Percentiles rank a stretch among this genome's conserved stretches.
phyloP scores from a whole-genome alignment of 2,888 invertebrate genomes.

The Perithous albicinctus region DNA sequence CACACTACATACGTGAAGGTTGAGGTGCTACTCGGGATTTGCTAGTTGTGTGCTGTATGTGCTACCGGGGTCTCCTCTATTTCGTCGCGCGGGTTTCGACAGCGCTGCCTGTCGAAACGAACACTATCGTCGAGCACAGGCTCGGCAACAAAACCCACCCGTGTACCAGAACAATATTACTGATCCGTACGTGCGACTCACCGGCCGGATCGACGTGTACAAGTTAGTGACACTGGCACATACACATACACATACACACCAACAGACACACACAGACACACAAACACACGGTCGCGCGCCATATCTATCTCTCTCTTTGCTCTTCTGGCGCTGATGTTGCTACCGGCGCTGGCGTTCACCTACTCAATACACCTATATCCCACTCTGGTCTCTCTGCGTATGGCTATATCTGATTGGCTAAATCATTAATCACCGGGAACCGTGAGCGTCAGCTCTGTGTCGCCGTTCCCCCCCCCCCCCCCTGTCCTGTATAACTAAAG shows the following conservation, averaged over 20 bases:
- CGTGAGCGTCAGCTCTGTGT: conserved; percentile 77
- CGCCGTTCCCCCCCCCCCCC: conserved; percentile 40
- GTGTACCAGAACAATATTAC: conserved; percentile 80
- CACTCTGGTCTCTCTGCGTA: conserved; percentile 60
- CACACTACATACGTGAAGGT: conserved; percentile 18
- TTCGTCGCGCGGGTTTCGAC: conserved; percentile 58
- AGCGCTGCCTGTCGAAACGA: conserved; percentile 59
- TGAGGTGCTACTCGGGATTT: conserved; percentile 36
- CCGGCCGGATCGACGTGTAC: conserved; percentile 77
- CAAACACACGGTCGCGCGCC: no score
- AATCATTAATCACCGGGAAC: conserved; percentile 81
- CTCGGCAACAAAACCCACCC: conserved; percentile 57
- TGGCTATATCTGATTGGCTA: conserved; percentile 79
- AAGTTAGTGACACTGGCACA: conserved; percentile 80
- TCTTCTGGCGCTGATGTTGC: conserved; percentile 46
- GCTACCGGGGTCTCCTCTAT: conserved; percentile 44
- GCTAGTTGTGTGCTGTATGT: conserved; percentile 38
- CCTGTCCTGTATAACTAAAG: conserved; percentile 56
- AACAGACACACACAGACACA: no score
- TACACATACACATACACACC: no score
- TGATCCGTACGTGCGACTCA: conserved; percentile 72
- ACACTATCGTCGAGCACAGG: conserved; percentile 61
- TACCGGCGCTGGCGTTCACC: background rate
- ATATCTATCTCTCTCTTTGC: conserved; percentile 48
- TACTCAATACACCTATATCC: conserved; percentile 52